phyloP scores from a whole-genome alignment of 1,140 invertebrate genomes.

The Oscheius sp. region DNA sequence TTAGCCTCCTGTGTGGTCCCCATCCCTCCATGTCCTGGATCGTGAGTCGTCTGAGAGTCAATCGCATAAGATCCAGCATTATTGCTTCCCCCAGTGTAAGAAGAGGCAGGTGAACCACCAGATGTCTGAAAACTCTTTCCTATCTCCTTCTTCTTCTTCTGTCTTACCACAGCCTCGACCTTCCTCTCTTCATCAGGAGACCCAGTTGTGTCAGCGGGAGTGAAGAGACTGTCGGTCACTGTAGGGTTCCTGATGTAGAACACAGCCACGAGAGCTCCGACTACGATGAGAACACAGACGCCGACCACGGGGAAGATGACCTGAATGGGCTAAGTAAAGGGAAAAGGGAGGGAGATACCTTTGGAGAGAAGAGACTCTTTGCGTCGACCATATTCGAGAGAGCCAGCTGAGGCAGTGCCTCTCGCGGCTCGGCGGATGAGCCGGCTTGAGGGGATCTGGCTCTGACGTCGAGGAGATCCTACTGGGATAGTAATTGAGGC shows the following conservation, averaged over 20 bases:
- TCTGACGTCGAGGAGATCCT: background rate
- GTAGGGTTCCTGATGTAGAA: conserved; percentile 27
- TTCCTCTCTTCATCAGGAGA: background rate
- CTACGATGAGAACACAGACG: conserved; percentile 2
- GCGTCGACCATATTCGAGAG: conserved; percentile 6
- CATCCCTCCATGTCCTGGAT: no score
- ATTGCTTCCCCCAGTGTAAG: background rate
- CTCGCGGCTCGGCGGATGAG: background rate
- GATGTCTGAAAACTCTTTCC: no score
- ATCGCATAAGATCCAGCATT: background rate
- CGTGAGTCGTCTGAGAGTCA: background rate
- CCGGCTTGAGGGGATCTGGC: background rate
- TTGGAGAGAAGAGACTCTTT: conserved; percentile 9
- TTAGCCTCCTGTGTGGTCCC: no score
- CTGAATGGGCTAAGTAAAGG: background rate
- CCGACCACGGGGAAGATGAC: conserved; percentile 12
- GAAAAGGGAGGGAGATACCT: background rate
- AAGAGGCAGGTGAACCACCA: background rate
- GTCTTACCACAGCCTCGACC: background rate
- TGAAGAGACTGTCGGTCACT: conserved; percentile 8
- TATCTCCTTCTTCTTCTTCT: no score
- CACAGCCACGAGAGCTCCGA: conserved; percentile 2
- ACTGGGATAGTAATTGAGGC: no score
- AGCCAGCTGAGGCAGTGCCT: no score
- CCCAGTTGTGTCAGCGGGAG: background rate